Base-by-base conservation (phyloP, 2,797 vertebrate species). In the Xiphophorus birchmanni region DNA sequence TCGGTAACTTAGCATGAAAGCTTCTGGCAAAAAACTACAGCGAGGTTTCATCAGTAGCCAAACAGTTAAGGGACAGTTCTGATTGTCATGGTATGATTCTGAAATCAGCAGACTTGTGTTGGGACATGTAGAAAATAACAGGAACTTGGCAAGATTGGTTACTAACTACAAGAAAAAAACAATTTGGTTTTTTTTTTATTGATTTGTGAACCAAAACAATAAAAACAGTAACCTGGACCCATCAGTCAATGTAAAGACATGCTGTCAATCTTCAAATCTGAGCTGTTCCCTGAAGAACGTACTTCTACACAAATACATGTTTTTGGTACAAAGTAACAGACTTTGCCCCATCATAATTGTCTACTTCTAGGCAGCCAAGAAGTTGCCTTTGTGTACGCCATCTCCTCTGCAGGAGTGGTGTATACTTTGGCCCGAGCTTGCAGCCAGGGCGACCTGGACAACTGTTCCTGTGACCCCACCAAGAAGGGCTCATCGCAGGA, bases 361-460 rank as follows among this genome's bases (percentile, higher is more conserved):
- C 37, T 15, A 21, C 8, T 10, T 91, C 69, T 94, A 99, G 98
- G 97, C 94, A 98, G 97, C 91, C 96, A 97, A 42, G 98, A 99
- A 86, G 97, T 97, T 48, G 97, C 98, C 84, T 99, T 99, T 88
- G 96, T 99, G 80, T 97, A 99, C 0, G 97, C 98, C 91, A 96
- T 99, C 94, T 99, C 98, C 79, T 99, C 98, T 0, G 98, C 98
- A 4, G 98, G 98, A 8, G 97, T 98, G 90, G 98, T 99, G 29
- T 96, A 98, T 95, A 97, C 98, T 5, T 87, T 99, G 93, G 97
- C 98, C 1, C 96, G 97, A 56, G 97, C 98, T 54, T 99, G 98
- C 94, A 99, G 98, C 94, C 98, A 97, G 86, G 98, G 98, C 48
- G 97, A 98, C 84, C 93, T 99, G 91, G 97, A 98, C 85, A 97